Evolutionary conservation across 2,797 vertebrate genomes (phyloP).

Genomic region (Tinamus major): DNA sequence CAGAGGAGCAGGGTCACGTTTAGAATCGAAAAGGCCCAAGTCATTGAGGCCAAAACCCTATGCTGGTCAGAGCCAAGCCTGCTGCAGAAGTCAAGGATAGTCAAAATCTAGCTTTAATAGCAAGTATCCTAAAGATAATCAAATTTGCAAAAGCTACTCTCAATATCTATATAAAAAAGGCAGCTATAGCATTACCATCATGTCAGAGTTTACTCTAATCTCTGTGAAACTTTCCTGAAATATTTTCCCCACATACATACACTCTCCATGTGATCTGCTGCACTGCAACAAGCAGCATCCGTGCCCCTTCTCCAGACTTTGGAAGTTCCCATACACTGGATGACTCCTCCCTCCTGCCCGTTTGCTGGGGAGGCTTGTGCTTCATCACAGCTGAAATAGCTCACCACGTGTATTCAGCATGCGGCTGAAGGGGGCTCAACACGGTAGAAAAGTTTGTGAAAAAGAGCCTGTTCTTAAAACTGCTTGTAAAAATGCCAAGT

Average conservation of each 20-base stretch:
- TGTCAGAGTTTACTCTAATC: neutral
- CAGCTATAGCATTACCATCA: neutral
- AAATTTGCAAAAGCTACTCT: neutral
- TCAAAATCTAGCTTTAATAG: neutral
- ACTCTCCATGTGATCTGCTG: neutral
- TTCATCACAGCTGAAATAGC: neutral
- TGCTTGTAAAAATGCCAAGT: neutral
- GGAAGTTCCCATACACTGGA: neutral
- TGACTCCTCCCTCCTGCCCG: neutral
- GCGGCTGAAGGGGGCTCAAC: neutral
- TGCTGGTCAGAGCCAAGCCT: neutral
- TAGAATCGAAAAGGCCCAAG: neutral
- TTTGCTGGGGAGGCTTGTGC: neutral
- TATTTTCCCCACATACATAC: rapidly evolving
- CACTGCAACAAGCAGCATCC: rapidly evolving
- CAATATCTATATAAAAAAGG: neutral
- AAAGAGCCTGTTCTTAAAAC: neutral
- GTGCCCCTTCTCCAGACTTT: neutral
- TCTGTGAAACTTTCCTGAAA: neutral
- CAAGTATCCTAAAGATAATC: neutral
- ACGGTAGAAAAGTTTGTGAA: neutral
- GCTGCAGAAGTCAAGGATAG: neutral
- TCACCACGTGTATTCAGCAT: neutral
- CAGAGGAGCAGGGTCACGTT: neutral
- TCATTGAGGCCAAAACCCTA: neutral